A percentile compares a stretch with the other conserved stretches of the same genome.
Evolutionary conservation across 2,888 invertebrate genomes (phyloP).

Genomic region (Tipula confusa): DNA sequence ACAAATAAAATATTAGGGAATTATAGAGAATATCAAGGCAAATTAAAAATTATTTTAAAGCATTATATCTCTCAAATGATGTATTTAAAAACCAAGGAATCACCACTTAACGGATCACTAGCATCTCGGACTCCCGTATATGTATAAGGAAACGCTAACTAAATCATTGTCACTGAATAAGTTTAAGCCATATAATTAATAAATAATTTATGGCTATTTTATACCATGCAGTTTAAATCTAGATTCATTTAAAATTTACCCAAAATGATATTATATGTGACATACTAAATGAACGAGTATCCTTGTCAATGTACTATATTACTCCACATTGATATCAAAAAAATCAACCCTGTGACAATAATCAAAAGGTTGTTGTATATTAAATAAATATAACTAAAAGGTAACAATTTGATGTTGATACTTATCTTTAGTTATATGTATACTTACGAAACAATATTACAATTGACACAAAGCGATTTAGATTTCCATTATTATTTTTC

Average conservation of each 20-base stretch:
- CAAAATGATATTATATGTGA: too few species aligned
- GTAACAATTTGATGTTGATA: background rate
- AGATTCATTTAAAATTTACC: background rate
- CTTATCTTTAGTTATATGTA: background rate
- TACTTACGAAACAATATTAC: constrained; percentile 1
- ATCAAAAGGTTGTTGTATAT: background rate
- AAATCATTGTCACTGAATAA: too few species aligned
- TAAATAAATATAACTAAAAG: background rate
- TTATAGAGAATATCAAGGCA: too few species aligned
- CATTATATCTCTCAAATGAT: too few species aligned
- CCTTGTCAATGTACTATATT: background rate
- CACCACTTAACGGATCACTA: too few species aligned
- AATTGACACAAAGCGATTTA: constrained; percentile 3
- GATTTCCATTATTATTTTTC: background rate
- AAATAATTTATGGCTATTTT: background rate
- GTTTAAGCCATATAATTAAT: too few species aligned
- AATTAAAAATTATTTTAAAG: too few species aligned
- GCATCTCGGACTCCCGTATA: too few species aligned
- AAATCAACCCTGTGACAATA: background rate
- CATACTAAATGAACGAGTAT: background rate
- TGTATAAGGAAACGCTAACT: too few species aligned
- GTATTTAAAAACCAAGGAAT: too few species aligned
- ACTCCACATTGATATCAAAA: background rate
- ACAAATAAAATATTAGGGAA: too few species aligned
- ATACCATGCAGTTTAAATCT: background rate